A percentile compares a stretch with the other conserved stretches of the same genome.
Evolutionary conservation across 1,140 invertebrate species (phyloP).

Genomic region (Sycobia sp.): DNA sequence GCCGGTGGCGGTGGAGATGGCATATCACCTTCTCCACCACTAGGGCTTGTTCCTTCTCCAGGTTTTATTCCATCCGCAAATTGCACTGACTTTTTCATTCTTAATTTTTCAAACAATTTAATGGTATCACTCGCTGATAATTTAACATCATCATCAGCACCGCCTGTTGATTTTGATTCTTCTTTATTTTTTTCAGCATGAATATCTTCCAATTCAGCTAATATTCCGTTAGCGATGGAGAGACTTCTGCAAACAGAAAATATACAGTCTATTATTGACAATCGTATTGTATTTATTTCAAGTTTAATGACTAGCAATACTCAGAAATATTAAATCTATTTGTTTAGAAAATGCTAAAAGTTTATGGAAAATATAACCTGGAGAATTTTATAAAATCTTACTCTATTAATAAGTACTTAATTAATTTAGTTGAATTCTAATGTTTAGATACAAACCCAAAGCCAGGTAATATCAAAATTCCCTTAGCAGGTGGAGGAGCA

Average conservation of each 20-base stretch:
- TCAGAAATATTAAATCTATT: too few species aligned
- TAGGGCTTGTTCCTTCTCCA: conserved; percentile 70
- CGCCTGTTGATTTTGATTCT: conserved; percentile 34
- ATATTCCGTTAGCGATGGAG: conserved; percentile 44
- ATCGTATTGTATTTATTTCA: background rate
- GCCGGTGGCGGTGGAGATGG: conserved; percentile 67
- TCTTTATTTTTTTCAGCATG: conserved; percentile 32
- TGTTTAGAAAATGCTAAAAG: too few species aligned
- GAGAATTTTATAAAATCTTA: too few species aligned
- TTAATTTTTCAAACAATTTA: conserved; percentile 32
- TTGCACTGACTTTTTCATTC: conserved; percentile 63
- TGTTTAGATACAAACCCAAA: conserved; percentile 59
- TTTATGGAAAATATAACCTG: too few species aligned
- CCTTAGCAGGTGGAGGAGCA: conserved; percentile 56
- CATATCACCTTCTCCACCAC: conserved; percentile 68
- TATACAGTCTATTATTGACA: conserved; percentile 16
- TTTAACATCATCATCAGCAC: conserved; percentile 39
- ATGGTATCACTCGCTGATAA: background rate
- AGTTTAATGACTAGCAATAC: too few species aligned
- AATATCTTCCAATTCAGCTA: conserved; percentile 40
- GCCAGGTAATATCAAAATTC: conserved; percentile 61
- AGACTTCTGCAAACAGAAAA: conserved; percentile 41
- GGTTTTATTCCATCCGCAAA: conserved; percentile 71
- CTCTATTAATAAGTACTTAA: too few species aligned
- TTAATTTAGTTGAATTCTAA: too few species aligned